Percentiles rank a stretch among this genome's conserved stretches.
Conservation (phyloP, 1,140 invertebrate species). For the Cydia fagiglandana region DNA sequence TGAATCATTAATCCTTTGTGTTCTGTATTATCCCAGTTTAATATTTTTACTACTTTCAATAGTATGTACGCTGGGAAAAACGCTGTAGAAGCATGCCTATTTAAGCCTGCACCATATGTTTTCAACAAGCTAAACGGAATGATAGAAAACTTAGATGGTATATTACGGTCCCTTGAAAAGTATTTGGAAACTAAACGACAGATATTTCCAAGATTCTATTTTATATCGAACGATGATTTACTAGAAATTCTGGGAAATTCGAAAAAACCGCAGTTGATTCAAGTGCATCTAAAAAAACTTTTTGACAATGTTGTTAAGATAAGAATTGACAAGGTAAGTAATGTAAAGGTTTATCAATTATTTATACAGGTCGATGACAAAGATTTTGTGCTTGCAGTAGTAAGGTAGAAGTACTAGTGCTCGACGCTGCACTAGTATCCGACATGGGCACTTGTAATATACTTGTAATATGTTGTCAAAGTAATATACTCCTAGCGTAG, state of each 20-base stretch:
- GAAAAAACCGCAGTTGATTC: constrained; percentile 89
- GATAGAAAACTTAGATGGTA: constrained; percentile 83
- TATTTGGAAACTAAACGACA: constrained; percentile 92
- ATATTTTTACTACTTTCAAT: constrained; percentile 38
- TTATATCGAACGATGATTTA: constrained; percentile 93
- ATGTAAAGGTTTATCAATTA: too few species aligned
- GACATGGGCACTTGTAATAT: too few species aligned
- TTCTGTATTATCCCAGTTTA: neutral
- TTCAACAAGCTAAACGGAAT: constrained; percentile 83
- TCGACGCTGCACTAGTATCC: too few species aligned
- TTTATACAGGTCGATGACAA: too few species aligned
- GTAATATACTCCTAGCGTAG: too few species aligned
- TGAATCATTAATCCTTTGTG: too few species aligned
- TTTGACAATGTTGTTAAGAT: constrained; percentile 91
- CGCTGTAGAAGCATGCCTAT: constrained; percentile 80
- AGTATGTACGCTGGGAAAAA: constrained; percentile 79
- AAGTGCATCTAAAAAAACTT: constrained; percentile 90
- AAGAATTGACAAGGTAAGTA: constrained; percentile 83
- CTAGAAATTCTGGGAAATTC: constrained; percentile 91
- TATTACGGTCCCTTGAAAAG: constrained; percentile 87
- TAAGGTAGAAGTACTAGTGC: too few species aligned
- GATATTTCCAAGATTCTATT: constrained; percentile 89
- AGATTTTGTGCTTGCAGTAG: too few species aligned
- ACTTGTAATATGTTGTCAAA: too few species aligned
- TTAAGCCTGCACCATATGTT: constrained; percentile 80